A percentile compares a stretch with the other conserved stretches of the same genome.
These are phyloP conservation scores for Leptinotarsa juncta DNA, from an alignment of 2,888 invertebrate species.

Conservation along the genomic window DNA sequence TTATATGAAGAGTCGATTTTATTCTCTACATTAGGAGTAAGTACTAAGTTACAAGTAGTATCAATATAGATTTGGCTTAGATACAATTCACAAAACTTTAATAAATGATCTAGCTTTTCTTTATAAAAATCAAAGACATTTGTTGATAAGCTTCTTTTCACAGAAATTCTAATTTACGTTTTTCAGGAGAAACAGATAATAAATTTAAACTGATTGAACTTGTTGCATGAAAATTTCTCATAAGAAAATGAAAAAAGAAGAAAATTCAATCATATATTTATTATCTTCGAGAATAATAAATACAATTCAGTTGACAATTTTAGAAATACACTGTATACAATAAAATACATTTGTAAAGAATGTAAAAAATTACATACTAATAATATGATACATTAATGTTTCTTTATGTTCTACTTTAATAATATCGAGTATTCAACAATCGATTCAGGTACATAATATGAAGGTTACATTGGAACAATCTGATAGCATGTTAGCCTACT, in stretches of 20 bases:
- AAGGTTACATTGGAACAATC: neutral
- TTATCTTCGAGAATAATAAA: slow-evolving; percentile 1
- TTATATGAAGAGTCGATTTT: too few relatives aligned
- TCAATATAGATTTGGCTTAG: too few relatives aligned
- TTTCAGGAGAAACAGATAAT: too few relatives aligned
- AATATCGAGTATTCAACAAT: neutral
- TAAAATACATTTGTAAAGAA: neutral
- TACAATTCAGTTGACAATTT: slow-evolving; percentile 2
- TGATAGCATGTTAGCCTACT: neutral
- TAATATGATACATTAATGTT: neutral
- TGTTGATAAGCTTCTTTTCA: too few relatives aligned
- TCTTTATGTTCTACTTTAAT: neutral
- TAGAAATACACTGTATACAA: neutral
- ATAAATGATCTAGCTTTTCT: too few relatives aligned
- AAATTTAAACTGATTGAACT: too few relatives aligned
- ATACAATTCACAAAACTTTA: too few relatives aligned
- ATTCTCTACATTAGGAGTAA: too few relatives aligned
- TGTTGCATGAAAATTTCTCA: neutral
- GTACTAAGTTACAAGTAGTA: too few relatives aligned
- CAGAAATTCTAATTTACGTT: too few relatives aligned
- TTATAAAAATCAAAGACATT: too few relatives aligned
- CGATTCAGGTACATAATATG: neutral
- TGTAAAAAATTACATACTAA: neutral
- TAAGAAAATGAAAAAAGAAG: neutral
- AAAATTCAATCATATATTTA: neutral